Evolutionary conservation across 2,113 vertebrate genomes (phyloP).

Genomic region (Pteropus alecto): DNA sequence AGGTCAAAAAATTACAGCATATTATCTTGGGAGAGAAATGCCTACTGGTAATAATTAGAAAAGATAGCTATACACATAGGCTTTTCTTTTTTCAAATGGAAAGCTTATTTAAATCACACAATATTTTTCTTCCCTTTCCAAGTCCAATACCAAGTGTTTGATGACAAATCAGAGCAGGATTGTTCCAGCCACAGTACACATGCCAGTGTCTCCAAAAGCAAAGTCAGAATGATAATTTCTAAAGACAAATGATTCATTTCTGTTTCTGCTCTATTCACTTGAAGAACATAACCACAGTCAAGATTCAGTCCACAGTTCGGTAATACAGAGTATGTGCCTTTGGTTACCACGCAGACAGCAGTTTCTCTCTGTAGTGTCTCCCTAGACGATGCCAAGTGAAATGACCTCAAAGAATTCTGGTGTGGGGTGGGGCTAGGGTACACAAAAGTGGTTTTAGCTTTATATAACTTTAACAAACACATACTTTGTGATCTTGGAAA

Average conservation of each 20-base stretch:
- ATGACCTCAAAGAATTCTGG: background rate
- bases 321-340: background rate
- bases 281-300: background rate
- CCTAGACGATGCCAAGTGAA: background rate
- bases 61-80: background rate
- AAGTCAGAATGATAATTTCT: conserved; percentile 51
- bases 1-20: background rate
- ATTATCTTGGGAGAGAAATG: background rate
- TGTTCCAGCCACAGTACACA: conserved; percentile 27
- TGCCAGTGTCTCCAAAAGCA: conserved; percentile 47
- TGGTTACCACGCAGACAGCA: background rate
- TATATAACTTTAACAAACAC: background rate
- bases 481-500: background rate
- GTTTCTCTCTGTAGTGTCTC: conserved; percentile 1
- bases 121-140: conserved; percentile 58
- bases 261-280: conserved; percentile 56
- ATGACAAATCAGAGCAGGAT: conserved; percentile 61
- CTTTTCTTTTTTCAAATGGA: conserved; percentile 37
- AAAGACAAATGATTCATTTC: conserved; percentile 56
- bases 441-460: background rate
- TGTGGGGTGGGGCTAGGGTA: background rate
- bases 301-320: conserved; percentile 30
- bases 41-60: conserved; percentile 28
- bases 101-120: conserved; percentile 32
- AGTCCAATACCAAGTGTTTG: conserved; percentile 43